phyloP scores from a whole-genome alignment of 2,797 vertebrate species.

The Peromyscus aztecus region DNA sequence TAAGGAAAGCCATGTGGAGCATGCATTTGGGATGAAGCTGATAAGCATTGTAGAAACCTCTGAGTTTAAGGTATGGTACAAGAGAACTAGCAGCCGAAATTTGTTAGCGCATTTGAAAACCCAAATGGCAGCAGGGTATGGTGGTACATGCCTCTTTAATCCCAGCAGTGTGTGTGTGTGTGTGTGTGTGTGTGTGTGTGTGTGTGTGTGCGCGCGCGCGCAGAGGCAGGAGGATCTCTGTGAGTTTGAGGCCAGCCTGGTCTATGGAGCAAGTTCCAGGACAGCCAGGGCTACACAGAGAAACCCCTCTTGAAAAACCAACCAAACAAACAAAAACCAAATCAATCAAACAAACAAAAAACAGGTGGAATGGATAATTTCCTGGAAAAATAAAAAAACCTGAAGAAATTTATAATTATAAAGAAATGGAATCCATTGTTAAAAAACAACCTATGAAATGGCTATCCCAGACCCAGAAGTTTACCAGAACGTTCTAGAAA shows the following conservation, averaged over 20 bases:
- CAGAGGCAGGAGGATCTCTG: neutral
- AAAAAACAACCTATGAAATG: slow-evolving; percentile 69
- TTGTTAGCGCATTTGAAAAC: slow-evolving; percentile 55
- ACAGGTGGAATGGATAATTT: slow-evolving; percentile 33
- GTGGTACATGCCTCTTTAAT: neutral
- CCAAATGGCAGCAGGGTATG: neutral
- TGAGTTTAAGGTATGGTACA: slow-evolving; percentile 44
- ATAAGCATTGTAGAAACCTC: neutral
- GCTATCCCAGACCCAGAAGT: slow-evolving; percentile 55
- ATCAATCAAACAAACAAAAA: neutral
- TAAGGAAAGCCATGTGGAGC: slow-evolving; percentile 29
- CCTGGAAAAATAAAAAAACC: slow-evolving; percentile 60
- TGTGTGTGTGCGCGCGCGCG: too few relatives aligned
- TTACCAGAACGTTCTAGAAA: slow-evolving; percentile 64
- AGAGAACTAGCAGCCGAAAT: neutral
- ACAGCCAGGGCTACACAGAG: neutral
- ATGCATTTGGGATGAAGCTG: neutral
- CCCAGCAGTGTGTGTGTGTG: neutral
- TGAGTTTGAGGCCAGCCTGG: neutral
- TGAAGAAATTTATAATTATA: neutral
- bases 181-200: neutral
- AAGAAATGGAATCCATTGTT: slow-evolving; percentile 57
- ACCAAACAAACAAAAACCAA: neutral
- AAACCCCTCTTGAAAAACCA: neutral
- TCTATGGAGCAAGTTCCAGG: neutral